Evolutionary conservation across 1,140 invertebrate genomes (phyloP).

Genomic region (Hesperophylax magnus): DNA sequence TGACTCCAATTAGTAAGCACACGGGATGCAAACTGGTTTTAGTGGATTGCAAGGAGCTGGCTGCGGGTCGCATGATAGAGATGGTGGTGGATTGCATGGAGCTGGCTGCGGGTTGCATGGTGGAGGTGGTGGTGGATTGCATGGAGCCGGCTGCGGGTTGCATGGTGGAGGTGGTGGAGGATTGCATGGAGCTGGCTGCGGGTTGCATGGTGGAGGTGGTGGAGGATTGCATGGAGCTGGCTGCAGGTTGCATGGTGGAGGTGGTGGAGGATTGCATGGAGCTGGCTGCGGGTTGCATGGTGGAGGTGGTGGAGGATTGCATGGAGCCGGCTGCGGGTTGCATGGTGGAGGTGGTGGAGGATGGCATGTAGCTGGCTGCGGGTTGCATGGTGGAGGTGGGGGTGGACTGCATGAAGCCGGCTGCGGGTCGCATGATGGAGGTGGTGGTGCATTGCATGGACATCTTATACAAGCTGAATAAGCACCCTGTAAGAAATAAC

Average conservation of each 20-base stretch:
- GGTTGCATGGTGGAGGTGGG: background rate
- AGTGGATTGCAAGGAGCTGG: too few relatives aligned
- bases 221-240: background rate
- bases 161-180: too few relatives aligned
- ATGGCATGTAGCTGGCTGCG: background rate
- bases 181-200: too few relatives aligned
- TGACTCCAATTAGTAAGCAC: too few relatives aligned
- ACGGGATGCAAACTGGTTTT: too few relatives aligned
- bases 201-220: background rate
- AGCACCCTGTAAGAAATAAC: background rate
- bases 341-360: background rate
- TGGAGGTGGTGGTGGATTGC: too few relatives aligned
- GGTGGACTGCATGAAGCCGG: background rate
- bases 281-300: background rate
- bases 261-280: background rate
- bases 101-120: too few relatives aligned
- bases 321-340: background rate
- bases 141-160: too few relatives aligned
- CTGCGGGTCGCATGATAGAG: too few relatives aligned
- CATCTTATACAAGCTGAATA: conserved; percentile 1
- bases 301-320: background rate
- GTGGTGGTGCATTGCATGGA: background rate
- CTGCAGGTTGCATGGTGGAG: background rate
- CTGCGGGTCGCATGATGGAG: background rate
- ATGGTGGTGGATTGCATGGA: too few relatives aligned